Conservation (phyloP, 2,113 vertebrate species). For the Cinclus cinclus region DNA sequence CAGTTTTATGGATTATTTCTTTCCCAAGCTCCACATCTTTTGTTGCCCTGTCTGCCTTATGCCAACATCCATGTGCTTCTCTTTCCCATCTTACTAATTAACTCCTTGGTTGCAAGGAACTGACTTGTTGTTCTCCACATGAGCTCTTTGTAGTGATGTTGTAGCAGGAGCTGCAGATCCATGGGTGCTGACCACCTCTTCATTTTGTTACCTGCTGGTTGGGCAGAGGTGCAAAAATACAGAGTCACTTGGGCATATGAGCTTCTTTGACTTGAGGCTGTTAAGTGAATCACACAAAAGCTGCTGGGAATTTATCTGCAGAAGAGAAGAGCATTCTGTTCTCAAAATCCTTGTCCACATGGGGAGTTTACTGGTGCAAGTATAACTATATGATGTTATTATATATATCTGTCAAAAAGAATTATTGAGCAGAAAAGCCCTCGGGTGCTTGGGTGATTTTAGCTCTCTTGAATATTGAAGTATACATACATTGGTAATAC, state of each 20-base stretch:
- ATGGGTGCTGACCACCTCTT: neutral
- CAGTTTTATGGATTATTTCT: slow-evolving; percentile 44
- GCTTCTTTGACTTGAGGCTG: neutral
- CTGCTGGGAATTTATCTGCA: neutral
- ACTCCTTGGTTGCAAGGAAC: neutral
- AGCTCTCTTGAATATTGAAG: neutral
- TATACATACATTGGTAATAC: neutral
- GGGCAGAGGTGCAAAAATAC: neutral
- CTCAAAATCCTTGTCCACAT: neutral
- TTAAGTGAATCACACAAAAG: neutral
- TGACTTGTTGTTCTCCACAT: slow-evolving; percentile 7
- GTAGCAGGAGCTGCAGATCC: neutral
- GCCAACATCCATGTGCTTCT: slow-evolving; percentile 12
- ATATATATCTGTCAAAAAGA: neutral
- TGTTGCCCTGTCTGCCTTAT: slow-evolving; percentile 39
- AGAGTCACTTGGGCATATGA: neutral
- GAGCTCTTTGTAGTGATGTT: neutral
- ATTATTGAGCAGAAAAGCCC: neutral
- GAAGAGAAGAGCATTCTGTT: neutral
- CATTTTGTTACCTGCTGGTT: neutral
- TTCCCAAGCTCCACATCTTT: slow-evolving; percentile 59
- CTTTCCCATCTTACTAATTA: slow-evolving; percentile 2
- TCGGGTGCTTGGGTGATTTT: neutral
- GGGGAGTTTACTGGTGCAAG: neutral
- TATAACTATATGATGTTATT: neutral